Evolutionary conservation across 2,888 invertebrate species (phyloP).

Genomic region (Drosophila basisetae): DNA sequence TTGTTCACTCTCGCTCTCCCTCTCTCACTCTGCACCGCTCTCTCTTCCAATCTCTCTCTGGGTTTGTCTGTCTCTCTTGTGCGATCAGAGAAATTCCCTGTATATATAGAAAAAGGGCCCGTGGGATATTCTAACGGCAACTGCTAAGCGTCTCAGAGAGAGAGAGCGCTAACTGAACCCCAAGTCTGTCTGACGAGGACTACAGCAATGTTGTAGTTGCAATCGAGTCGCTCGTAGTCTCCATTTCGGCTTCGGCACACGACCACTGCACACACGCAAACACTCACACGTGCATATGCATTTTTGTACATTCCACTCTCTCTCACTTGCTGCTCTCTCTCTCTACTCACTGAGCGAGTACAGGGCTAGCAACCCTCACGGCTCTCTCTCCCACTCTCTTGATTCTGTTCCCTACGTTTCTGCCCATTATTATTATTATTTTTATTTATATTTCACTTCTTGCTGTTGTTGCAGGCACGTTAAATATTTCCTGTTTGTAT

Average conservation of each 20-base stretch:
- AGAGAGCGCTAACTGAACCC: constrained; percentile 35
- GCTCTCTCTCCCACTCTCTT: constrained; percentile 26
- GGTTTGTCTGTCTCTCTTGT: constrained; percentile 36
- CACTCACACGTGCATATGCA: constrained; percentile 39
- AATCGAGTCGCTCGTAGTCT: constrained; percentile 19
- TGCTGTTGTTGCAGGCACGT: constrained; percentile 75
- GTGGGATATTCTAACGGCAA: constrained; percentile 70
- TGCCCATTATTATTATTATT: constrained; percentile 79
- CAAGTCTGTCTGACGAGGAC: constrained; percentile 47
- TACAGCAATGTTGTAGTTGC: constrained; percentile 37
- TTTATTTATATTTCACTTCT: constrained; percentile 75
- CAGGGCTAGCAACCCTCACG: constrained; percentile 64
- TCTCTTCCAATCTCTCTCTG: not conserved
- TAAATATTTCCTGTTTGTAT: constrained; percentile 81
- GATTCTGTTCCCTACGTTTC: constrained; percentile 68
- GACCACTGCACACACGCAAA: constrained; percentile 50
- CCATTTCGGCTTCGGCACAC: constrained; percentile 55
- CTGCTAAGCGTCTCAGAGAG: constrained; percentile 12
- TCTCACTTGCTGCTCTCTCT: constrained; percentile 25
- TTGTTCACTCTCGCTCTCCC: constrained; percentile 31
- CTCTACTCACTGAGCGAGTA: constrained; percentile 50
- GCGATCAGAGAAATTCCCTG: constrained; percentile 65
- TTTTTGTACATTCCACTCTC: constrained; percentile 14
- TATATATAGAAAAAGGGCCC: constrained; percentile 56
- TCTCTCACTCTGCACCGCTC: constrained; percentile 12